Base-by-base conservation (phyloP, 2,113 vertebrate genomes). In the Zosterops pallidus region DNA sequence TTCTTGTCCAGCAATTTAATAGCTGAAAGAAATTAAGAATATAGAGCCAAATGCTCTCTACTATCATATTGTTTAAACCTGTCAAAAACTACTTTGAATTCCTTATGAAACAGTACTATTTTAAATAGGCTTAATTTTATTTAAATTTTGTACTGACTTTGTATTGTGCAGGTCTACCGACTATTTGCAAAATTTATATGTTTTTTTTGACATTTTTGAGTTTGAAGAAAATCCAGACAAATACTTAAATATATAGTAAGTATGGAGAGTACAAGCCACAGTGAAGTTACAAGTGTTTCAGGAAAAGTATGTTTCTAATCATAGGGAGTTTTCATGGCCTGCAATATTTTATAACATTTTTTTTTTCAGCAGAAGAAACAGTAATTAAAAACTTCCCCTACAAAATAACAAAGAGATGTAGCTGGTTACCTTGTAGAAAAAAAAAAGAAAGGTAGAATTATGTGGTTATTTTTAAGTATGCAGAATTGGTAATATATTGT, bases 271-370 rank as follows among this genome's bases (percentile, higher is more conserved):
- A 56, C 29, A 60, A 47, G 44, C 24, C 42, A 75, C 39, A 9
- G 20, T 21, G n/a, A 67, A 11, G 8, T 78, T 52, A 2, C 14
- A 44, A 50, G 12, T 60, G 22, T 28, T 86, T 90, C 56, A 75
- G 67, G 67, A 88, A 26, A 75, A 57, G 14, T 55, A 9, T 42
- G 9, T 60, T 81, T 77, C 64, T 68, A 17, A 39, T 83, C 14
- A 15, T 55, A 11, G 2, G 0, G 9, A 2, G 4, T 0, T 31
- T 65, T 46, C 52, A 23, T 80, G 59, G 21, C 39, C 39, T 76
- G 12, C 18, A 55, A 0, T 86, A 41, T 41, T 86, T 53, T 35
- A 49, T 29, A 91, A 80, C 24, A 12, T 28, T 12, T 6, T 44
- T 63, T 86, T 89, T 89, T 72, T 83, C 49, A 80, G 23, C 14